These are phyloP conservation scores for Ischnura elegans DNA, from an alignment of 2,888 invertebrate species.

Conservation along the genomic window DNA sequence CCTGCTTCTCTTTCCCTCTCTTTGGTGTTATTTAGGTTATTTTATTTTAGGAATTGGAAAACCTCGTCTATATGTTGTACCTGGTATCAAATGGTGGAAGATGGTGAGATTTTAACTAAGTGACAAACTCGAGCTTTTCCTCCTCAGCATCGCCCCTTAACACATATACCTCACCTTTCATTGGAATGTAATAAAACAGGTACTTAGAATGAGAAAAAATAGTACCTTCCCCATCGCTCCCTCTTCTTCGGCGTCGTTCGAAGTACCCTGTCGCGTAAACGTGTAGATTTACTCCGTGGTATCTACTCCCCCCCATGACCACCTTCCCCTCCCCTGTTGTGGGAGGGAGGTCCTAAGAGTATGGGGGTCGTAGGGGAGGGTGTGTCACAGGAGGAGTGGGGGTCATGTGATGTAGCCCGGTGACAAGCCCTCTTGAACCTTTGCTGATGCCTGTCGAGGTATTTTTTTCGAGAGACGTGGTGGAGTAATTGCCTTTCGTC, in stretches of 20 bases:
- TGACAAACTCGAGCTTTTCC: too few species aligned
- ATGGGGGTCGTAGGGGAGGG: neutral
- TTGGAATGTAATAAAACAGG: too few species aligned
- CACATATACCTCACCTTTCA: too few species aligned
- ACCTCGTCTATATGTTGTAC: too few species aligned
- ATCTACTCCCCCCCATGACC: neutral
- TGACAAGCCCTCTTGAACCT: constrained; percentile 16
- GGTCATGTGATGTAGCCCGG: constrained; percentile 29
- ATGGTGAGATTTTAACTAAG: too few species aligned
- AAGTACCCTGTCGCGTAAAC: neutral
- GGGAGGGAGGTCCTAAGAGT: too few species aligned
- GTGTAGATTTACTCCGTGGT: constrained; percentile 10
- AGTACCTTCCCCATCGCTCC: neutral
- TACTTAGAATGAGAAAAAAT: constrained; percentile 38
- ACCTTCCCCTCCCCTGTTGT: neutral
- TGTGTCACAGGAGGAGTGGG: too few species aligned
- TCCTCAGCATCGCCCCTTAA: too few species aligned
- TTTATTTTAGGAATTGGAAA: too few species aligned
- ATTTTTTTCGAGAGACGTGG: constrained; percentile 6
- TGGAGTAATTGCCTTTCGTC: neutral
- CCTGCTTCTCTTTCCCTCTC: too few species aligned
- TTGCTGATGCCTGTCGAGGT: constrained; percentile 25
- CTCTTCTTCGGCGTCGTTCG: neutral
- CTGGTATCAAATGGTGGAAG: too few species aligned
- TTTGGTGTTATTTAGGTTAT: too few species aligned